Percentiles rank a stretch among this genome's conserved stretches.
Evolutionary conservation across 1,140 invertebrate genomes (phyloP).

Genomic region (Formica exsecta): DNA sequence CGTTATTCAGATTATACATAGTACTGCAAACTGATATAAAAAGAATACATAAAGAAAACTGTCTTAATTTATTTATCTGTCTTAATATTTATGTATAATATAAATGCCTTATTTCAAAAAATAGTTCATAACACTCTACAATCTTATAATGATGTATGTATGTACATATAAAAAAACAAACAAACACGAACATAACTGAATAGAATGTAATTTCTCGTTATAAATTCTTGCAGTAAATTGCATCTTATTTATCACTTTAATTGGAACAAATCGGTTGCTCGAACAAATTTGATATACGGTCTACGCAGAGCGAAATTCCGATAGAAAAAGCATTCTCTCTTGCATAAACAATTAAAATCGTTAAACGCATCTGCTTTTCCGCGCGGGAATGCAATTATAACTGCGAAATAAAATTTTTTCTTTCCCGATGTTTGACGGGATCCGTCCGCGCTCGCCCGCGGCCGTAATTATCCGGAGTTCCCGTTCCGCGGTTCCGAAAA

Average conservation of each 20-base stretch:
- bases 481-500: slow-evolving; percentile 52
- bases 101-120: not conserved
- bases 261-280: slow-evolving; percentile 16
- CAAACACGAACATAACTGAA: not conserved
- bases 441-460: slow-evolving; percentile 4
- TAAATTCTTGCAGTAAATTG: slow-evolving; percentile 20
- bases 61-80: not conserved
- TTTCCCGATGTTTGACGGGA: slow-evolving; percentile 9
- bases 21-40: not conserved
- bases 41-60: not conserved
- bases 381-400: slow-evolving; percentile 47
- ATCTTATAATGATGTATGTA: not conserved
- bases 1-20: not conserved
- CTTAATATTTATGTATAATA: not conserved
- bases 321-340: not conserved
- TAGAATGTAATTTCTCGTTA: not conserved
- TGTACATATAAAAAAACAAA: not conserved
- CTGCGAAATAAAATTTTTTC: slow-evolving; percentile 44
- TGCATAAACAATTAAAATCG: slow-evolving; percentile 51
- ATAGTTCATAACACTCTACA: not conserved
- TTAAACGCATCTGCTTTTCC: slow-evolving; percentile 28
- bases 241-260: slow-evolving; percentile 30
- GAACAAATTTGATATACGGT: not conserved
- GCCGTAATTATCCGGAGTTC: slow-evolving; percentile 49
- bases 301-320: not conserved